phyloP scores from a whole-genome alignment of 2,113 vertebrate species.

The Saccopteryx bilineata region DNA sequence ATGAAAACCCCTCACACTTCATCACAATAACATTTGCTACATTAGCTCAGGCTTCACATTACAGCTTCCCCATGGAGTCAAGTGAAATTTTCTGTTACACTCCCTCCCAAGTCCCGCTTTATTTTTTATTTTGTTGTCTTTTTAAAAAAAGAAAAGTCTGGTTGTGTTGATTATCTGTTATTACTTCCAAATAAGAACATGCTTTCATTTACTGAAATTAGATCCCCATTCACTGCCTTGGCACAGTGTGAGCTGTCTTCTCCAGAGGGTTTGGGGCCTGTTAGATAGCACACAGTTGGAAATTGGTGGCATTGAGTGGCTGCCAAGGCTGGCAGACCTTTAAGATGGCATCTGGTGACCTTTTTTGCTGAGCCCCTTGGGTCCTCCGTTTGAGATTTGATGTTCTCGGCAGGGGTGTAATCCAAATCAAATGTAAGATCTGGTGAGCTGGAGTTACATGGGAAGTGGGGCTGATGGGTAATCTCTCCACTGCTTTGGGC shows the following conservation, averaged over 20 bases:
- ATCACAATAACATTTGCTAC: constrained; percentile 32
- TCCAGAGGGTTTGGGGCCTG: constrained; percentile 54
- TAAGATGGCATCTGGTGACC: constrained; percentile 80
- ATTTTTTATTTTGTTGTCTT: constrained; percentile 58
- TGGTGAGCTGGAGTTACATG: not conserved
- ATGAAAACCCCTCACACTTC: not conserved
- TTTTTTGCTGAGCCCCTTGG: constrained; percentile 68
- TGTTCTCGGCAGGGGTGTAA: constrained; percentile 56
- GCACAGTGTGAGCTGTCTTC: constrained; percentile 38
- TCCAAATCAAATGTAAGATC: constrained; percentile 68
- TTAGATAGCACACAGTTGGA: constrained; percentile 67
- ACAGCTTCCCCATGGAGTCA: not conserved
- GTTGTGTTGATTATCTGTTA: constrained; percentile 52
- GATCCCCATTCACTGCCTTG: constrained; percentile 35
- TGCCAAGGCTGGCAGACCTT: constrained; percentile 80
- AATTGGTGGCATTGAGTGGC: constrained; percentile 24
- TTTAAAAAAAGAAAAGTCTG: constrained; percentile 37
- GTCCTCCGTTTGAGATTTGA: constrained; percentile 70
- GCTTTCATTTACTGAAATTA: constrained; percentile 70
- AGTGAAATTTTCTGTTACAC: constrained; percentile 37
- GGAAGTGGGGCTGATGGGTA: not conserved
- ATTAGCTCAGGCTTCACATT: constrained; percentile 28
- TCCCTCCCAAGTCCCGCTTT: constrained; percentile 1
- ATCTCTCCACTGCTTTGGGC: not conserved
- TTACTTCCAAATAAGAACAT: constrained; percentile 66